Conservation (phyloP, 2,113 vertebrate species). For the Oncorhynchus kisutch region DNA sequence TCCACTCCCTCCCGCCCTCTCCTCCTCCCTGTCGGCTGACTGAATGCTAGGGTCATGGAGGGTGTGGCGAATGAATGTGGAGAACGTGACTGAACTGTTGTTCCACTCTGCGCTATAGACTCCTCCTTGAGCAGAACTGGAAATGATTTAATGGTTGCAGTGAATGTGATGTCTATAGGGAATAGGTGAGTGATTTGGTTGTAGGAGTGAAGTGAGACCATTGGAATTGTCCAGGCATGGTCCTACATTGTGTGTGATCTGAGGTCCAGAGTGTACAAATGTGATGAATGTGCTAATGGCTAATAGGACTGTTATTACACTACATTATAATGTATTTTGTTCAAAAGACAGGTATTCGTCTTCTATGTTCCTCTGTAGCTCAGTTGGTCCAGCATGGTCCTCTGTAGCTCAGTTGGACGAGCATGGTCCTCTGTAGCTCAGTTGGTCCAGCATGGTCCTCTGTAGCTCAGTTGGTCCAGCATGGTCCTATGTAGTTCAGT, state of each 20-base stretch:
- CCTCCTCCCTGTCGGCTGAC: conserved; percentile 14
- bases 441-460: too few relatives aligned
- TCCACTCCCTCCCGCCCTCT: not conserved
- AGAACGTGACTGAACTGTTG: conserved; percentile 25
- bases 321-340: too few relatives aligned
- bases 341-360: too few relatives aligned
- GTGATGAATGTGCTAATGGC: too few relatives aligned
- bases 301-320: too few relatives aligned
- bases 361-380: too few relatives aligned
- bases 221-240: not conserved
- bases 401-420: too few relatives aligned
- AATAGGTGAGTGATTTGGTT: not conserved
- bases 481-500: too few relatives aligned
- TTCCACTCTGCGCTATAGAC: not conserved
- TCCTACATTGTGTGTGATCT: not conserved
- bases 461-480: too few relatives aligned
- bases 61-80: conserved; percentile 33
- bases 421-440: too few relatives aligned
- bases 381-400: too few relatives aligned
- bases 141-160: conserved; percentile 12
- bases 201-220: not conserved
- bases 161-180: not conserved
- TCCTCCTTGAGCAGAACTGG: conserved; percentile 17
- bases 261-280: not conserved
- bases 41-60: conserved; percentile 35